phyloP scores from a whole-genome alignment of 2,888 invertebrate species.

The Ashinkailepas kermadecensis region DNA sequence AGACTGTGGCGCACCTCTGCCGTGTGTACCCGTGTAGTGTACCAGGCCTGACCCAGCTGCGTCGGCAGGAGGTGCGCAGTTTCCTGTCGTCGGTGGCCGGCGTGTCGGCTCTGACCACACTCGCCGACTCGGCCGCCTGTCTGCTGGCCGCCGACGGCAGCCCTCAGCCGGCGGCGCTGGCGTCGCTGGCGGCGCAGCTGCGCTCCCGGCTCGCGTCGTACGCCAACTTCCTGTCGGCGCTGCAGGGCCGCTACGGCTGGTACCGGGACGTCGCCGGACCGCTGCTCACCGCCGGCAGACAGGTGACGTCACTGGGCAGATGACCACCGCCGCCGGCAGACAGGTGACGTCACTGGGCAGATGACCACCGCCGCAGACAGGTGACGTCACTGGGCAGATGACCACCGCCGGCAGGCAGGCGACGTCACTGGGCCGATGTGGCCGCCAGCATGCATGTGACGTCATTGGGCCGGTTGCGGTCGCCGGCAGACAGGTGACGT shows the following conservation, averaged over 20 bases:
- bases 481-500: too few species aligned
- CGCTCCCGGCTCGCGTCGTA: conserved; percentile 44
- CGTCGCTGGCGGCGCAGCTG: conserved; percentile 25
- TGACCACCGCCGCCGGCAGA: too few species aligned
- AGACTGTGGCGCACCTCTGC: too few species aligned
- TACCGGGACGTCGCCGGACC: conserved; percentile 74
- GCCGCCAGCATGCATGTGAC: too few species aligned
- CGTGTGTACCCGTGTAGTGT: too few species aligned
- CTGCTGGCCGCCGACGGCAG: conserved; percentile 18
- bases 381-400: too few species aligned
- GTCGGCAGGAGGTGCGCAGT: background rate
- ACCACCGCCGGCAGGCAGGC: too few species aligned
- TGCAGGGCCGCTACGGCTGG: conserved; percentile 44
- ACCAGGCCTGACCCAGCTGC: too few species aligned
- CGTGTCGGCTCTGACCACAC: conserved; percentile 30
- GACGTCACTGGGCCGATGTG: too few species aligned
- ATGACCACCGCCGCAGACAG: too few species aligned
- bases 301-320: background rate
- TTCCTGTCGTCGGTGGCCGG: conserved; percentile 23
- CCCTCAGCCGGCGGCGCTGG: conserved; percentile 10
- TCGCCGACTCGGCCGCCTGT: conserved; percentile 28
- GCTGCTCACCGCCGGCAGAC: conserved; percentile 51
- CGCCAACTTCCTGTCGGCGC: conserved; percentile 44
- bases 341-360: too few species aligned
- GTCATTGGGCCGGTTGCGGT: too few species aligned